Percentiles rank a stretch among this genome's conserved stretches.
Evolutionary conservation across 2,113 vertebrate genomes (phyloP).

Genomic region (Ranitomeya variabilis): DNA sequence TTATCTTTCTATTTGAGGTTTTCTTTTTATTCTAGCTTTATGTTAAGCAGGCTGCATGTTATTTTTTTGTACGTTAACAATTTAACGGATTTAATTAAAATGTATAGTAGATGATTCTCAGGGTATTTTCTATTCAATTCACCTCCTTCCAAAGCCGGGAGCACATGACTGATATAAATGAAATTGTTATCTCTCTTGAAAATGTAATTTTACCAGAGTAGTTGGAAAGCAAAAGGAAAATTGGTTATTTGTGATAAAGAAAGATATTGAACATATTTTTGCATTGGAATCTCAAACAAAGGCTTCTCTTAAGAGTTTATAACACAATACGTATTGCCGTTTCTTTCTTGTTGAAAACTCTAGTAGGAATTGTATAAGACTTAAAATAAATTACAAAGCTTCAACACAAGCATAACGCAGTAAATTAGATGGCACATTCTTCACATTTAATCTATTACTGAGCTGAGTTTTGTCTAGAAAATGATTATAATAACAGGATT

Average conservation of each 20-base stretch:
- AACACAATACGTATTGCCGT: constrained; percentile 23
- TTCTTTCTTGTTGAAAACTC: constrained; percentile 25
- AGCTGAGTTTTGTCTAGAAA: neutral
- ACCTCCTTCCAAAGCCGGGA: neutral
- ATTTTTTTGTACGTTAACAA: constrained; percentile 7
- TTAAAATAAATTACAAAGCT: constrained; percentile 39
- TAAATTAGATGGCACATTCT: constrained; percentile 1
- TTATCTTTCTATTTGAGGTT: constrained; percentile 1
- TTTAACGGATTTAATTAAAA: constrained; percentile 16
- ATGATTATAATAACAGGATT: neutral
- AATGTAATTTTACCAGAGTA: constrained; percentile 42
- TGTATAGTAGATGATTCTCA: neutral
- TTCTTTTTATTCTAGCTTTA: neutral
- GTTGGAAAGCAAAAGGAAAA: constrained; percentile 28
- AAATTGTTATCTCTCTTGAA: constrained; percentile 35
- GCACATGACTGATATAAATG: constrained; percentile 35
- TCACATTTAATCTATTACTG: constrained; percentile 21
- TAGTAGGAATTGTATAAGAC: constrained; percentile 1
- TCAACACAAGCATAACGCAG: neutral
- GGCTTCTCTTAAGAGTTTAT: constrained; percentile 13
- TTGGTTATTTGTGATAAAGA: constrained; percentile 38
- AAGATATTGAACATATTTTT: constrained; percentile 39
- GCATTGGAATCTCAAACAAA: constrained; percentile 12
- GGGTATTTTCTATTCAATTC: constrained; percentile 9
- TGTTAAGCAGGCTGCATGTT: neutral